Evolutionary conservation across 2,888 invertebrate genomes (phyloP).

Genomic region (Kuschelorhynchus macadamiae): DNA sequence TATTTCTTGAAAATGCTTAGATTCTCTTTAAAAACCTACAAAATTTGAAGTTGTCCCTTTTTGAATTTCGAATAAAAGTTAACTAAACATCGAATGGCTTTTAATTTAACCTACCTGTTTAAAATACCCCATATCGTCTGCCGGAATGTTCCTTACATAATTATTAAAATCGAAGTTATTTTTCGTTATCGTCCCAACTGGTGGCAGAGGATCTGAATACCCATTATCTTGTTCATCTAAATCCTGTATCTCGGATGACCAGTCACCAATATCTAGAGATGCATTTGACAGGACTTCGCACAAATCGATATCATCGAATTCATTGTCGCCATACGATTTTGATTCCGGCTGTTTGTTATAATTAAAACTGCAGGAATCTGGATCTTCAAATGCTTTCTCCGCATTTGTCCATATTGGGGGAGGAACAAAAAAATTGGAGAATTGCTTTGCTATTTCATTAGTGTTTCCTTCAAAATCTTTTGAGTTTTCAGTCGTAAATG

Average conservation of each 20-base stretch:
- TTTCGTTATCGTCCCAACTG: conserved; percentile 60
- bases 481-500: conserved; percentile 55
- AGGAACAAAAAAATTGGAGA: conserved; percentile 59
- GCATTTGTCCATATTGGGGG: conserved; percentile 52
- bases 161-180: conserved; percentile 63
- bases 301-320: conserved; percentile 59
- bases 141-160: conserved; percentile 60
- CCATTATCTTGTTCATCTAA: conserved; percentile 43
- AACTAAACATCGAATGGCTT: no score
- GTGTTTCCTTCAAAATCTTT: conserved; percentile 24
- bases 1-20: no score
- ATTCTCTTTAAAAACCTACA: no score
- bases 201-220: conserved; percentile 55
- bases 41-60: no score
- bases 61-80: no score
- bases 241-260: conserved; percentile 55
- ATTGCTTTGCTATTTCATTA: conserved; percentile 25
- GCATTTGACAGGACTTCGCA: conserved; percentile 60
- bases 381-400: conserved; percentile 1
- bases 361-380: not conserved
- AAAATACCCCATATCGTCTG: conserved; percentile 54
- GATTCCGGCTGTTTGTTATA: not conserved
- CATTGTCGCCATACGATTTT: not conserved
- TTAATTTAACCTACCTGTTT: conserved; percentile 52
- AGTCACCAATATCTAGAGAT: conserved; percentile 60